phyloP scores from a whole-genome alignment of 2,888 invertebrate genomes.

The Callosobruchus maculatus region DNA sequence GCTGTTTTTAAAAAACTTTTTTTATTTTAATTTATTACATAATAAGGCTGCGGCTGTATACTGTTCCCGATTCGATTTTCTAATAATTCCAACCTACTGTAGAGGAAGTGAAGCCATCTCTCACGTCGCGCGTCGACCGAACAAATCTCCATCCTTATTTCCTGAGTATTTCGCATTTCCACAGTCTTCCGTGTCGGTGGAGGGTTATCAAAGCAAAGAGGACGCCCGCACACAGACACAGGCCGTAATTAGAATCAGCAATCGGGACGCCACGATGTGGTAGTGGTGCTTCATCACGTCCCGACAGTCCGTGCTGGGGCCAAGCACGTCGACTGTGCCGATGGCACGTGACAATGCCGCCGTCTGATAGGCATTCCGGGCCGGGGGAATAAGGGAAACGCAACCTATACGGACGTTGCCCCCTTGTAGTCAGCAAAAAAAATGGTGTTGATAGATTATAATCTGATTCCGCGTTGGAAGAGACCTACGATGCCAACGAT shows the following conservation, averaged over 20 bases:
- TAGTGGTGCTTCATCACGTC: neutral
- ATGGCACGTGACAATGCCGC: neutral
- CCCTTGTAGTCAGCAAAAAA: too few relatives aligned
- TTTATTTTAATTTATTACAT: too few relatives aligned
- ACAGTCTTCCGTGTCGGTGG: neutral
- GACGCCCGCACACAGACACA: neutral
- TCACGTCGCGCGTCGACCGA: neutral
- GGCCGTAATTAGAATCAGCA: neutral
- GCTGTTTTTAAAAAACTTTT: too few relatives aligned
- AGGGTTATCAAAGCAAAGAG: neutral
- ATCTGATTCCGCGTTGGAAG: too few relatives aligned
- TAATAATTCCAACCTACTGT: too few relatives aligned
- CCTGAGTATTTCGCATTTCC: neutral
- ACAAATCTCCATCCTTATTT: neutral
- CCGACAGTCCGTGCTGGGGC: neutral
- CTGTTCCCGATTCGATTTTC: too few relatives aligned
- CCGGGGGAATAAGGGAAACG: too few relatives aligned
- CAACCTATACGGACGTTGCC: too few relatives aligned
- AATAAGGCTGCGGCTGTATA: too few relatives aligned
- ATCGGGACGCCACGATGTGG: neutral
- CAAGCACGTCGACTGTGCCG: neutral
- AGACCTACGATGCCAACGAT: too few relatives aligned
- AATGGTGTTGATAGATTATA: too few relatives aligned
- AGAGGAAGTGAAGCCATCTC: too few relatives aligned
- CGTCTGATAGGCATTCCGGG: neutral